Base-by-base conservation (phyloP, 1,140 invertebrate genomes). In the Drosophila melanogaster region DNA sequence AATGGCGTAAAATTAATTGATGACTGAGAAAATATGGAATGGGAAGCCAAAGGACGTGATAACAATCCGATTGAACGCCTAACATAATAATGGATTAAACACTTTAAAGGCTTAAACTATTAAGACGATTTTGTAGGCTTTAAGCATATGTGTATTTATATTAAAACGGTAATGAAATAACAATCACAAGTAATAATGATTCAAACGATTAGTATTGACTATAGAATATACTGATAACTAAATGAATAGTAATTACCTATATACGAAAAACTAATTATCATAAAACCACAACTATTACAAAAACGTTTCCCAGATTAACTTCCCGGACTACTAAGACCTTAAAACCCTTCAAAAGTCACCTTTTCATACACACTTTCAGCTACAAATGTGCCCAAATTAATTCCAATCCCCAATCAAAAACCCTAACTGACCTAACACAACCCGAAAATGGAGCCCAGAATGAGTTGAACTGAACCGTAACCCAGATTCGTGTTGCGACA, bases 1-100 rank as follows among this genome's bases (percentile, higher is more conserved):
- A 67, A 59, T 46, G 74, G 54, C 70, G 58, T 80, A 38, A 72
- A 73, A 77, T 85, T 84, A 84, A 85, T 85, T 84, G 80, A 71
- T 50, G 62, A 62, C 59, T 57, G 6, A 15, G 37, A 51, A 43
- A 65, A 51, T 51, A 15, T 37, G 64, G 37, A 64, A 44, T 65
- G 64, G 41, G 8, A 4, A 22, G 14, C 33, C 19, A 11, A 14
- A 17, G 12, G 6, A 65, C 17, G 61, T 53, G 46, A 60, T 19
- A 51, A 51, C 46, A 51, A 51, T 51, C 17, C 26, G 15, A 35
- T 14, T 19, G n/a, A 12, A 19, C 15, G 35, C 10, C 49, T 30
- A 11, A 3, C 15, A 30, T 8, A 30, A 19, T 40, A 38, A 22
- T 3, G 17, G 15, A 41, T 57, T 12, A 57, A n/a, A 40, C 11